Conservation (phyloP, 2,888 invertebrate genomes). For the Eucriotettix oculatus region DNA sequence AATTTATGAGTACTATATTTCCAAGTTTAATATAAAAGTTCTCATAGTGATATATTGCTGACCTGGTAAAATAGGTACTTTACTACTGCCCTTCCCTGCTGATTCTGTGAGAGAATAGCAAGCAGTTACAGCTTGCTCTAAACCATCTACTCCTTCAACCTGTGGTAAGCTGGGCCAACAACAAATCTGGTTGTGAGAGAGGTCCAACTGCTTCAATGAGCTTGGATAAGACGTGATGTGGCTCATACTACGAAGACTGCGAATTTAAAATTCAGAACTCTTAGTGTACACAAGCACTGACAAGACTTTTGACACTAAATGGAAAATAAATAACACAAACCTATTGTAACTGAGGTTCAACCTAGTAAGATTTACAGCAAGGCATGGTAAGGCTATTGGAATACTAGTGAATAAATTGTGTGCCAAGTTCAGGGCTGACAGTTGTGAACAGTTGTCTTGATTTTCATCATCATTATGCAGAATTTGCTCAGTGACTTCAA, state of each 20-base stretch:
- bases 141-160: slow-evolving; percentile 36
- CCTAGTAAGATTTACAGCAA: slow-evolving; percentile 69
- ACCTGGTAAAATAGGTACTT: slow-evolving; percentile 23
- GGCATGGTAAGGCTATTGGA: slow-evolving; percentile 77
- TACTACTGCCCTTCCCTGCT: slow-evolving; percentile 18
- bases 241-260: slow-evolving; percentile 41
- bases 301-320: background rate
- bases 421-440: slow-evolving; percentile 67
- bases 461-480: slow-evolving; percentile 37
- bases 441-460: slow-evolving; percentile 40
- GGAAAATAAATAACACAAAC: slow-evolving; percentile 11
- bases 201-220: slow-evolving; percentile 75
- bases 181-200: slow-evolving; percentile 80
- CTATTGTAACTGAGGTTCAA: slow-evolving; percentile 87
- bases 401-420: slow-evolving; percentile 81
- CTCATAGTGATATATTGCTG: background rate
- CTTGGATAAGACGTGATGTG: slow-evolving; percentile 81
- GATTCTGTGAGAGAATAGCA: slow-evolving; percentile 42
- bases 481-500: slow-evolving; percentile 50
- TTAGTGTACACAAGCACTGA: background rate
- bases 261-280: background rate
- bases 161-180: slow-evolving; percentile 69
- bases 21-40: background rate
- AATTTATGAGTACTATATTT: background rate
- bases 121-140: slow-evolving; percentile 48